Base-by-base conservation (phyloP, 2,797 vertebrate species). In the Tiaroga cobitis region DNA sequence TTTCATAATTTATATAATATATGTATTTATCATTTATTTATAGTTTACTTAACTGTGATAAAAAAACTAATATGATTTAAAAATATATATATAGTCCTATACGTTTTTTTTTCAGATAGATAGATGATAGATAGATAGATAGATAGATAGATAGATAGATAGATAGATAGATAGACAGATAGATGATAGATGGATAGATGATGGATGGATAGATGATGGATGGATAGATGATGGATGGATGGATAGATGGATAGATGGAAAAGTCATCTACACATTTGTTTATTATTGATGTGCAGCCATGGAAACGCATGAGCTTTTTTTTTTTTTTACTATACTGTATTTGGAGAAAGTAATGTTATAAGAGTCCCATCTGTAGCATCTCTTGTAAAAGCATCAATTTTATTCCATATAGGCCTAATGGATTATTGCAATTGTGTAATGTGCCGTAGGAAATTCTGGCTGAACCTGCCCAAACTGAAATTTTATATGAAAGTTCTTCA, bases 361-460 rank as follows among this genome's bases (percentile, higher is more conserved):
- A 72, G 24, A 29, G 69, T 63, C 54, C 67, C 80, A 37, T 73
- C 32, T 77, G 43, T 54, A 54, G 51, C 21, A 41, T 61, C 39
- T 76, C 84, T 84, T 85, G 77, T 81, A 79, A 86, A 87, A 89
- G 72, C 84, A 73, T 65, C 67, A 2, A 39, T 87, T 83, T 81
- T 34, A 70, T 77, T 74, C 74, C 81, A 85, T 83, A 75, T 67
- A n/a, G n/a, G n/a, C n/a, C n/a, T n/a, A 61, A 86, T 63, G 68
- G 68, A 39, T 80, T 37, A 76, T 78, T 78, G 39, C 72, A 69
- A 39, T 70, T 34, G 46, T 78, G 63, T 68, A 82, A 86, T 83
- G 84, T 77, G 29, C 51, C 19, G 77, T 77, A 86, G 13, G 26
- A 85, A 65, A 24, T 21, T 59, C 59, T 76, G 83, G 56, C 76